Evolutionary conservation across 2,113 vertebrate genomes (phyloP), one percentile per base, ranked within the genome.

Genomic region (Sorex araneus): DNA sequence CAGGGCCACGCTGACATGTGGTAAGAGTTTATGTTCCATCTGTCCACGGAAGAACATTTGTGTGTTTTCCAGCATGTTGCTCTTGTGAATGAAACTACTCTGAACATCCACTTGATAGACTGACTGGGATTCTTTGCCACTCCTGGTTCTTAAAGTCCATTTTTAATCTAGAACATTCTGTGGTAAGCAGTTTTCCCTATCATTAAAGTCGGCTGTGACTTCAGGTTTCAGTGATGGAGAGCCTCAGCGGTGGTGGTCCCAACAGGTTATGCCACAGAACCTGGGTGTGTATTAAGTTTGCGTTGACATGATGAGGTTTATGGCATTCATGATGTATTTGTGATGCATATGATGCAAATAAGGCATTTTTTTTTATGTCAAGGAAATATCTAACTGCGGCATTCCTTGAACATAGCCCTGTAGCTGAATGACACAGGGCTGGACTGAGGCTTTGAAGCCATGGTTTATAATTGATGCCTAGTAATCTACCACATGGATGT

Each of bases 401-500:
- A 70, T 70, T 34, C 32, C 18, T 34, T 34, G 34, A 73, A 40
- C 9, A 34, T 73, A n/a, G 21, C 34, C 32, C 32, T 71, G 16
- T 23, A 4, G 19, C 25, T 73, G 34, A 73, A 34, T 27, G 36
- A 40, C 10, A 25, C 21, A 25, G 10, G 70, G 7, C 67, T 32
- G n/a, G 7, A 54, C 76, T 77, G 32, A 11, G 13, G 27, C 66
- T 93, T 91, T 81, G 70, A 71, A 87, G 69, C 84, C n/a, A 23
- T 36, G 21, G 23, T 60, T 90, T 83, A 70, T 81, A 87, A 79
- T 82, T 45, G 27, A 47, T 76, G 23, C 9, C 40, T 75, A 75
- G 79, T 85, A 85, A 78, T 90, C 78, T 85, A 34, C 71, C 64
- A 78, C 67, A 92, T 81, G 69, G 50, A 73, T 54, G 5, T 11